These are phyloP conservation scores for Vidua macroura DNA, from an alignment of 2,113 vertebrate species.

Conservation along the genomic window DNA sequence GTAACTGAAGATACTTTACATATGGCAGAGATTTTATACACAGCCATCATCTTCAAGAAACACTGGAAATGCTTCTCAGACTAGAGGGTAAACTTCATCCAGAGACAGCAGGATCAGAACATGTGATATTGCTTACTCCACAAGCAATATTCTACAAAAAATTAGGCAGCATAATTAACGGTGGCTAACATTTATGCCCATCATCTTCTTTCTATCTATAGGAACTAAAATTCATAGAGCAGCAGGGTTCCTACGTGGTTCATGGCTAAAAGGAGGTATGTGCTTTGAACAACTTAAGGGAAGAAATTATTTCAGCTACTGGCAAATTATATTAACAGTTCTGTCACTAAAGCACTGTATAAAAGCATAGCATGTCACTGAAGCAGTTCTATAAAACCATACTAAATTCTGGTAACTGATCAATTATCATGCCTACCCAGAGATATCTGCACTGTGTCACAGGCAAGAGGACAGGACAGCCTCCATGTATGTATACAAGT, in stretches of 20 bases:
- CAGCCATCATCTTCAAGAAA: neutral
- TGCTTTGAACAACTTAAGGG: neutral
- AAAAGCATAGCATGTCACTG: neutral
- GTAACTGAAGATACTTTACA: neutral
- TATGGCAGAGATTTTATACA: neutral
- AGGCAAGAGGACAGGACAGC: neutral
- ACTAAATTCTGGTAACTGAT: neutral
- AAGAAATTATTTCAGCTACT: neutral
- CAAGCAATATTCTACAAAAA: neutral
- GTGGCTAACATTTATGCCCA: neutral
- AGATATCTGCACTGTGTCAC: neutral
- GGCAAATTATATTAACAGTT: neutral
- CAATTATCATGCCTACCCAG: neutral
- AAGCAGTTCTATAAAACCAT: neutral
- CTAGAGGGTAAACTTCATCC: neutral
- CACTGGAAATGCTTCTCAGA: neutral
- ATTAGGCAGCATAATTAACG: neutral
- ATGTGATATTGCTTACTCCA: neutral
- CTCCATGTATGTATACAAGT: fast-evolving
- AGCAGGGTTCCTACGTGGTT: neutral
- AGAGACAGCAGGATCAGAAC: neutral
- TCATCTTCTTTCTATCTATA: neutral
- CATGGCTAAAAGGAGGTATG: neutral
- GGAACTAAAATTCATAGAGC: neutral
- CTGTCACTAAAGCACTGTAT: neutral